These are phyloP conservation scores for Pterocles burchelli DNA, from an alignment of 2,113 vertebrate genomes.

Conservation along the genomic window DNA sequence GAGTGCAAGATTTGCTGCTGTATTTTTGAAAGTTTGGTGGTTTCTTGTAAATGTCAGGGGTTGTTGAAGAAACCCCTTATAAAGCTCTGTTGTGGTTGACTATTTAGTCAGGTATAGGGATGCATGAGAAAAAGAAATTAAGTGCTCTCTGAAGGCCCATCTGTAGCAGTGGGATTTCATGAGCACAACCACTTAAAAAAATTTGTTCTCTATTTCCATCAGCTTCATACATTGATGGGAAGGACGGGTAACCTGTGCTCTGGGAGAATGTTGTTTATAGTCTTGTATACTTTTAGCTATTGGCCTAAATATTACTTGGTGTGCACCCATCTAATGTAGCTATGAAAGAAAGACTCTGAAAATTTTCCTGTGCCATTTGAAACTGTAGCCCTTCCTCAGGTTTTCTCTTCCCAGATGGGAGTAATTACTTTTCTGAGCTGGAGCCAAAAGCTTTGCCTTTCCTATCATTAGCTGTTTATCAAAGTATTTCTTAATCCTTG, in stretches of 20 bases:
- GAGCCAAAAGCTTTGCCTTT: slow-evolving; percentile 62
- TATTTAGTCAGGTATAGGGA: neutral
- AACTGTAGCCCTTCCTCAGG: slow-evolving; percentile 24
- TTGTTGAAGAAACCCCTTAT: neutral
- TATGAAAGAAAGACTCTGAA: neutral
- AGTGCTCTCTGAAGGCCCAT: neutral
- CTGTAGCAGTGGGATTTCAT: neutral
- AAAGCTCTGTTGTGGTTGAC: neutral
- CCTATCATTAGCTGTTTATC: slow-evolving; percentile 69
- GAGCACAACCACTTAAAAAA: neutral
- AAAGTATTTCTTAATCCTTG: slow-evolving; percentile 68
- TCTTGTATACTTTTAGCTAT: neutral
- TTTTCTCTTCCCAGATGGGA: slow-evolving; percentile 53
- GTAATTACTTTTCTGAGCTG: slow-evolving; percentile 53
- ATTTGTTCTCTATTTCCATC: neutral
- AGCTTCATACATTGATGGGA: neutral
- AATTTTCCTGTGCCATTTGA: slow-evolving; percentile 24
- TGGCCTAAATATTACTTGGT: neutral
- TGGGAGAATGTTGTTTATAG: neutral
- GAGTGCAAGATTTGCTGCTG: neutral
- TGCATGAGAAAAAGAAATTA: neutral
- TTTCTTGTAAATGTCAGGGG: neutral
- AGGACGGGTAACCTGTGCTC: neutral
- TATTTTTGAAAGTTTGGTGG: neutral
- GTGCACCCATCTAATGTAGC: neutral